Conservation (phyloP, 2,113 vertebrate genomes). For the Calyptomena viridis region DNA sequence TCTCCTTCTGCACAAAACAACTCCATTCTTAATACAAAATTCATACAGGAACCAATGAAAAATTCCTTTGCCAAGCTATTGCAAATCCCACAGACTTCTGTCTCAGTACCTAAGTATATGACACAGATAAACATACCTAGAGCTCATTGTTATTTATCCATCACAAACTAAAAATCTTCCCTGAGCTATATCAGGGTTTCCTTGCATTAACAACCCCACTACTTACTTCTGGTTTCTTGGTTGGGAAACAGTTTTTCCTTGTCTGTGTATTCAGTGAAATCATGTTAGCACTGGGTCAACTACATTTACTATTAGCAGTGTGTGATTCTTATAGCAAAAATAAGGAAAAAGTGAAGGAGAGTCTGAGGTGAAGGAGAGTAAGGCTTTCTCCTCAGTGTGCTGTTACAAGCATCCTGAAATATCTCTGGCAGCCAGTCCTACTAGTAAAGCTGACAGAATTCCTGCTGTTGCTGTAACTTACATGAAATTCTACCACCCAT, state of each 20-base stretch:
- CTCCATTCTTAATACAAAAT: background rate
- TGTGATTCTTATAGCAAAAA: background rate
- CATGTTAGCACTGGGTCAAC: background rate
- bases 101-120: background rate
- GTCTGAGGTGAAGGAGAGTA: background rate
- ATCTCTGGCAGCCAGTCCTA: background rate
- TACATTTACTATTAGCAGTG: background rate
- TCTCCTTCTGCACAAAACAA: background rate
- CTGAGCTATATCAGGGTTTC: background rate
- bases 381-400: background rate
- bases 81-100: background rate
- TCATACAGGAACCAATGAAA: background rate
- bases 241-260: background rate
- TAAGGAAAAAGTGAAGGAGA: background rate
- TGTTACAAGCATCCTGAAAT: background rate
- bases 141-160: background rate
- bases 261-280: background rate
- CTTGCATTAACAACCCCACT: background rate
- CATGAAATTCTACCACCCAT: background rate
- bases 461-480: background rate
- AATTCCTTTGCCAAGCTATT: background rate
- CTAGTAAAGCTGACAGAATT: background rate
- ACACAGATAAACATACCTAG: background rate
- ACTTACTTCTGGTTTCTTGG: background rate
- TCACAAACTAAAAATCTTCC: background rate